phyloP scores from a whole-genome alignment of 2,113 vertebrate species.

The Hassar affinis region DNA sequence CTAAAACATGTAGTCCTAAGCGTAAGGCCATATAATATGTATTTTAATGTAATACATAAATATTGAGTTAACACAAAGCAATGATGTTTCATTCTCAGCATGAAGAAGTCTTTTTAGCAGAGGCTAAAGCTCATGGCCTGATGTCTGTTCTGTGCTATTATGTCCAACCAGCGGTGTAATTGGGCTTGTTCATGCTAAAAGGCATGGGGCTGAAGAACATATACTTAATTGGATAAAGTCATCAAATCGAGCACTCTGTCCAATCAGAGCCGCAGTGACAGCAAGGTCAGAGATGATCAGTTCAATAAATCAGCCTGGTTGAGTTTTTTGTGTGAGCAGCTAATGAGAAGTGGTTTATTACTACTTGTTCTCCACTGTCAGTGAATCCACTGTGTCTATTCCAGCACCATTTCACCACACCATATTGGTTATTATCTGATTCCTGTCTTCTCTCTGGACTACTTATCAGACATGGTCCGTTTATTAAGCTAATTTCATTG shows the following conservation, averaged over 20 bases:
- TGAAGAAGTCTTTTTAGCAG: background rate
- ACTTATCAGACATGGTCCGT: background rate
- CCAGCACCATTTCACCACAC: background rate
- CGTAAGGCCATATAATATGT: background rate
- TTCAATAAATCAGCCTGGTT: constrained; percentile 2
- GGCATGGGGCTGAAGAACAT: background rate
- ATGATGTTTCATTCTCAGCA: background rate
- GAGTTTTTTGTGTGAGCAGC: background rate
- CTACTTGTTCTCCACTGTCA: background rate
- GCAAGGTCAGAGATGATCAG: constrained; percentile 9
- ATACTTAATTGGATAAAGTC: background rate
- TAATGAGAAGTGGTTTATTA: constrained; percentile 9
- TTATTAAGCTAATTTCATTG: background rate
- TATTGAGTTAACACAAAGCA: background rate
- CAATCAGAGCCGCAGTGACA: background rate
- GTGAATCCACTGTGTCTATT: background rate
- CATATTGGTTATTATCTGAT: background rate
- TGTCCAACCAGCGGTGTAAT: background rate
- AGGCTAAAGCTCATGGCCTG: background rate
- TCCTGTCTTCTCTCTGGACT: background rate
- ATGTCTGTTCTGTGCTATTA: background rate
- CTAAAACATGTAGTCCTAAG: background rate
- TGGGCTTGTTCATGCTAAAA: background rate
- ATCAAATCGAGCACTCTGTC: background rate
- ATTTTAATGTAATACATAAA: background rate